These are phyloP conservation scores for Hoplostethus atlanticus DNA, from an alignment of 2,797 vertebrate species.

Conservation along the genomic window DNA sequence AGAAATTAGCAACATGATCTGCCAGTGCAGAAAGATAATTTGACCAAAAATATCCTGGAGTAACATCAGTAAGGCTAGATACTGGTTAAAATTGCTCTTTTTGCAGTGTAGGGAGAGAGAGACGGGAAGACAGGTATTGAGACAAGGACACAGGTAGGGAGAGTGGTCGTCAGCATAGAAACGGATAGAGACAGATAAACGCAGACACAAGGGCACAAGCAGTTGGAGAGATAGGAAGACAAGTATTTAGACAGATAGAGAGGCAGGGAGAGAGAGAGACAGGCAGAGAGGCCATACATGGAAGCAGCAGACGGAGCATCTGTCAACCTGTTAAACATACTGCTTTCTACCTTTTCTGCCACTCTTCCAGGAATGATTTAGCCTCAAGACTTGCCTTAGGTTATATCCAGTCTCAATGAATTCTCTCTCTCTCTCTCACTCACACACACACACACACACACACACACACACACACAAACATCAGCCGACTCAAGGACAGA, in stretches of 20 bases:
- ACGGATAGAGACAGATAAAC: neutral
- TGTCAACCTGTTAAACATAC: slow-evolving; percentile 72
- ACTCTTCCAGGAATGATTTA: slow-evolving; percentile 72
- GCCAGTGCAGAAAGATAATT: neutral
- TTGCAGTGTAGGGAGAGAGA: slow-evolving; percentile 4
- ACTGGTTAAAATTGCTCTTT: neutral
- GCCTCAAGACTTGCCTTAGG: slow-evolving; percentile 73
- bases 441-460: neutral
- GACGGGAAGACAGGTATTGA: neutral
- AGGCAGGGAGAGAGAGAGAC: slow-evolving; percentile 24
- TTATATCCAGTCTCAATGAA: slow-evolving; percentile 60
- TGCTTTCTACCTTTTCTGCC: slow-evolving; percentile 70
- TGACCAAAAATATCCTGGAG: neutral
- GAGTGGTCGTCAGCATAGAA: neutral
- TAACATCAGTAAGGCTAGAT: neutral
- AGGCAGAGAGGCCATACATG: slow-evolving; percentile 10
- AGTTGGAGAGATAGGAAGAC: slow-evolving; percentile 9
- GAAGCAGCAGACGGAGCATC: slow-evolving; percentile 61
- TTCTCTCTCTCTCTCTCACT: slow-evolving; percentile 13
- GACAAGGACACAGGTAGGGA: neutral
- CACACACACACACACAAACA: slow-evolving; percentile 26
- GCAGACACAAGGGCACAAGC: neutral
- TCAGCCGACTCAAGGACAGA: slow-evolving; percentile 22
- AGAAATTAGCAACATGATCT: neutral
- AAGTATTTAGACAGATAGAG: neutral